Evolutionary conservation across 1,140 invertebrate genomes (phyloP).

Genomic region (Drosophila baimaii): DNA sequence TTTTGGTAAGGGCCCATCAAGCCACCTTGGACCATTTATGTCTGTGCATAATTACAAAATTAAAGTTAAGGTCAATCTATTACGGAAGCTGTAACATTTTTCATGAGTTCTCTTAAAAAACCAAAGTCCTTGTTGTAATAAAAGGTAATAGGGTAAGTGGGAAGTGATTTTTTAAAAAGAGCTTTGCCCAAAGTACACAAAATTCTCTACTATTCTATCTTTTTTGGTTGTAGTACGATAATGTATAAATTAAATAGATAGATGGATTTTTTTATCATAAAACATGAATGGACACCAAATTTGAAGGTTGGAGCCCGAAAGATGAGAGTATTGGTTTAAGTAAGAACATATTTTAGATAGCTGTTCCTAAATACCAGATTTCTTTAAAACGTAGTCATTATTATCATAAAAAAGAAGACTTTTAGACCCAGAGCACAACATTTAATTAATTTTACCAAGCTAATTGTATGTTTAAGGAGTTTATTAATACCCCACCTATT

Average conservation of each 20-base stretch:
- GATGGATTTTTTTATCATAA: not conserved
- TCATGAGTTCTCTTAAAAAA: not conserved
- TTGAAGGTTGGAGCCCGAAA: not conserved
- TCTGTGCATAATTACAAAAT: not conserved
- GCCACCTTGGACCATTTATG: not conserved
- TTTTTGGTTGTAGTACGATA: not conserved
- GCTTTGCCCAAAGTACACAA: not conserved
- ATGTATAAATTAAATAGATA: not conserved
- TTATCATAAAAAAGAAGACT: too few species aligned
- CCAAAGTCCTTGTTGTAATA: not conserved
- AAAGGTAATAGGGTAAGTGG: too few species aligned
- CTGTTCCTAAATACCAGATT: too few species aligned
- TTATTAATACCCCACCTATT: not conserved
- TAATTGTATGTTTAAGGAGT: not conserved
- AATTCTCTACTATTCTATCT: not conserved
- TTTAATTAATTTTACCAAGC: too few species aligned
- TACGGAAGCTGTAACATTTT: not conserved
- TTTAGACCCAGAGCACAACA: too few species aligned
- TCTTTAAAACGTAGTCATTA: too few species aligned
- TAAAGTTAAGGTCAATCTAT: not conserved
- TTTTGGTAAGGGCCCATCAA: not conserved
- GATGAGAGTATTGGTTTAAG: too few species aligned
- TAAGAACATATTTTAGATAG: too few species aligned
- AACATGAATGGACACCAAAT: not conserved
- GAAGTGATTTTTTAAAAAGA: too few species aligned